These are phyloP conservation scores for Aphaenogaster ashmeadi DNA, from an alignment of 1,140 invertebrate species.

Conservation along the genomic window DNA sequence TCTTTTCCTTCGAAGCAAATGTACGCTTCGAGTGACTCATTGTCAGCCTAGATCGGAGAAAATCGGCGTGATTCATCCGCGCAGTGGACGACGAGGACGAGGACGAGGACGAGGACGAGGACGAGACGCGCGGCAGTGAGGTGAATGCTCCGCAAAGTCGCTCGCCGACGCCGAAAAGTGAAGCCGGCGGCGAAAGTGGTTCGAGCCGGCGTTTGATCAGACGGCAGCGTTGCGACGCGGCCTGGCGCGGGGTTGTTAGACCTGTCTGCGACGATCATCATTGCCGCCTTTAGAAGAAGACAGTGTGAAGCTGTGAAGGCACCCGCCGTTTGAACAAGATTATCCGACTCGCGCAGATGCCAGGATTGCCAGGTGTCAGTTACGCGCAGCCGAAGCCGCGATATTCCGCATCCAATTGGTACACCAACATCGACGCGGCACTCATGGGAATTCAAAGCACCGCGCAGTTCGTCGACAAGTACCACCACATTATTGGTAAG, in stretches of 20 bases:
- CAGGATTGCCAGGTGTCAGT: slow-evolving; percentile 67
- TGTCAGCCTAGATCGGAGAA: slow-evolving; percentile 34
- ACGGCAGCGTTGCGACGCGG: background rate
- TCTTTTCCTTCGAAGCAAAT: slow-evolving; percentile 5
- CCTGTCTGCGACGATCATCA: background rate
- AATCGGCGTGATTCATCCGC: slow-evolving; percentile 54
- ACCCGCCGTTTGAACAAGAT: background rate
- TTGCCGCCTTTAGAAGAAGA: background rate
- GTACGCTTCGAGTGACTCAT: slow-evolving; percentile 18
- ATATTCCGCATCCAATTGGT: slow-evolving; percentile 74
- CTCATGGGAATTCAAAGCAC: slow-evolving; percentile 87
- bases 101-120: background rate
- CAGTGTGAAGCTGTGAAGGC: background rate
- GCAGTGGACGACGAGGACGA: background rate
- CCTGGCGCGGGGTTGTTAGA: no score
- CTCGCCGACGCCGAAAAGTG: background rate
- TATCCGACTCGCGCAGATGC: slow-evolving; percentile 74
- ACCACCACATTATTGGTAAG: slow-evolving; percentile 86
- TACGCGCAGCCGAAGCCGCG: slow-evolving; percentile 73
- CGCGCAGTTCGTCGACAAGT: slow-evolving; percentile 85
- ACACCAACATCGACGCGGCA: slow-evolving; percentile 80
- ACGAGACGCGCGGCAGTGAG: slow-evolving; percentile 12
- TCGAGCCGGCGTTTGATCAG: slow-evolving; percentile 56
- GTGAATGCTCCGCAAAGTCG: slow-evolving; percentile 51
- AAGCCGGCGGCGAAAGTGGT: slow-evolving; percentile 61